Conservation (phyloP, 2,888 invertebrate species). For the Escarpia spicata region DNA sequence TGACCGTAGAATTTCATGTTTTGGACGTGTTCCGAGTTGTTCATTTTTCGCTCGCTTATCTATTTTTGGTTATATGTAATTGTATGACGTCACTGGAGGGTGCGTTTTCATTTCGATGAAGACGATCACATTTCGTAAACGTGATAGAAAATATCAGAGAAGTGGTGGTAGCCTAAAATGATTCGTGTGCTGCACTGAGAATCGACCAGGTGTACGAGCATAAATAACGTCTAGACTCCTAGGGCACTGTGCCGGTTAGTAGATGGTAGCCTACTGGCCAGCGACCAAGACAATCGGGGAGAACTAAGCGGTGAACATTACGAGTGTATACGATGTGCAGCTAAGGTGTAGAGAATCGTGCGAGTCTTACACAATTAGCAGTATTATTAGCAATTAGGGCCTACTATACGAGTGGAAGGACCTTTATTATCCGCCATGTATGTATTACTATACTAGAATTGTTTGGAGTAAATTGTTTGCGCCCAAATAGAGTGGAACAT, state of each 20-base stretch:
- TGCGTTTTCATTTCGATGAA: background rate
- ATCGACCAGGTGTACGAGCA: too few relatives aligned
- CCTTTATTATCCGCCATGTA: background rate
- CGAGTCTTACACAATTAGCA: background rate
- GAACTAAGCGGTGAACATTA: background rate
- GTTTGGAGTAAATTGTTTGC: background rate
- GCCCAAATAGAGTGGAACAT: background rate
- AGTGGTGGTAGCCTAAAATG: background rate
- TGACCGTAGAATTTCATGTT: too few relatives aligned
- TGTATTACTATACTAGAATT: background rate
- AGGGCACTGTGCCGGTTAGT: background rate
- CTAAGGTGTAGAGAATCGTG: background rate
- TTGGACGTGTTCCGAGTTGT: too few relatives aligned
- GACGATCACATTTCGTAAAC: background rate
- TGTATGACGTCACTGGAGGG: background rate
- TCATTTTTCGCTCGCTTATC: too few relatives aligned
- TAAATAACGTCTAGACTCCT: too few relatives aligned
- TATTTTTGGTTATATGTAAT: background rate
- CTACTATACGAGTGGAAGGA: background rate
- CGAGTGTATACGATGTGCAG: background rate
- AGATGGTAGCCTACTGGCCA: background rate
- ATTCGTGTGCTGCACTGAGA: background rate
- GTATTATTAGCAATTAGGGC: background rate
- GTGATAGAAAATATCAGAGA: background rate
- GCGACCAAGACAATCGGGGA: background rate